Base-by-base conservation (phyloP, 2,888 invertebrate species). In the Onthophagus sagittarius region DNA sequence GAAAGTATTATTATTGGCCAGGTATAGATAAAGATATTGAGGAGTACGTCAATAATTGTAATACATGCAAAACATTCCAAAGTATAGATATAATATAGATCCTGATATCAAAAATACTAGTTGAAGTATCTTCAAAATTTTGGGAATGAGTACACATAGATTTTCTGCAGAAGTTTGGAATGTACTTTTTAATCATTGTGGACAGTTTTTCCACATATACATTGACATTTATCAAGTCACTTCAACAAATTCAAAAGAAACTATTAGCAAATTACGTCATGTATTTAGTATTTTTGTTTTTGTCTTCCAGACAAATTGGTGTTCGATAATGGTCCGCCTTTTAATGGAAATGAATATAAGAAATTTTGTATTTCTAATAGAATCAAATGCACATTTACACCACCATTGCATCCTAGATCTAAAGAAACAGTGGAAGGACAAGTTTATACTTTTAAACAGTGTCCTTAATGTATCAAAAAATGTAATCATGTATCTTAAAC, bases 91-190 rank as follows among this genome's bases (percentile, higher is more conserved):
- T 23, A 80, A 78, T 73, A 75, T 77, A 15, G 77, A 79, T 70
- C 73, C 73, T 13, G 79, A 79, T 76, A 76, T 76, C 6, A 67
- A 39, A 3, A 65, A 71, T 78, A 23, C 23, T 13, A 73, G 77
- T 33, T 79, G 79, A 74, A 31, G 78, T 74, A 71, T 73, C 83
- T 14, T 74, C 73, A 0, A 73, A 76, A 62, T 79, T 80, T 13
- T 83, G 83, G 82, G 75, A 82, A 71, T 77, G 85, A 9, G 74
- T 85, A 2, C 85, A 86, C 77, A 77, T 84, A 11, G 86, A 86
- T 75, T 84, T 82, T 77, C 84, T 84, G 4, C 84, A 84, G 7
- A 85, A 83, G 32, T 75, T 83, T 53, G 80, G 78, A 7, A 73
- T 73, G 6, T 80, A 79, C 78, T 79, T 82, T 33, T 74, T 85